Conservation (phyloP, 2,888 invertebrate species). For the Chymomyza procnemis region DNA sequence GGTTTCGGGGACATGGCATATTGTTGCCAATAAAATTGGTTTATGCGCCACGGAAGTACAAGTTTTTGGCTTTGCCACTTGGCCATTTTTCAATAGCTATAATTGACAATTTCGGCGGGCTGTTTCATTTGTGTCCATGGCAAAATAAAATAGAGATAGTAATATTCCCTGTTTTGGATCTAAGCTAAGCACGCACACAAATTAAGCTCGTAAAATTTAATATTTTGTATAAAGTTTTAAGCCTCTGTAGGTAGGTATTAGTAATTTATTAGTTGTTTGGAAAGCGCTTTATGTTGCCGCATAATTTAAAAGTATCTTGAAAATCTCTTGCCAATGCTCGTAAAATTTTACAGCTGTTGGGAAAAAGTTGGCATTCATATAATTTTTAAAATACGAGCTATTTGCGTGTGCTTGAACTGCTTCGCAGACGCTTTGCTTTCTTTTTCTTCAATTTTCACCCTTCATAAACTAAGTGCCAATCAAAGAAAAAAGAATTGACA, state of each 20-base stretch:
- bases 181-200: constrained; percentile 67
- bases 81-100: constrained; percentile 72
- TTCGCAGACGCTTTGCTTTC: constrained; percentile 1
- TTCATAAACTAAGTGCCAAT: constrained; percentile 59
- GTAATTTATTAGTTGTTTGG: constrained; percentile 59
- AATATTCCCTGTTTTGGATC: not conserved
- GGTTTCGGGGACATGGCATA: not conserved
- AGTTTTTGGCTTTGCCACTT: constrained; percentile 39
- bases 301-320: constrained; percentile 44
- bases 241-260: constrained; percentile 40
- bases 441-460: constrained; percentile 60
- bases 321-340: constrained; percentile 12
- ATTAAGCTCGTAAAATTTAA: constrained; percentile 73
- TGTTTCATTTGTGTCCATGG: constrained; percentile 43
- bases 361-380: constrained; percentile 13
- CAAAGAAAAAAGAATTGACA: constrained; percentile 61
- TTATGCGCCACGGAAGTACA: constrained; percentile 45
- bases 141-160: constrained; percentile 24
- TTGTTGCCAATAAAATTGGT: constrained; percentile 67
- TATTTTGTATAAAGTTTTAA: constrained; percentile 51
- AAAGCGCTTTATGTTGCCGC: constrained; percentile 13
- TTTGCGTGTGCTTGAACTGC: not conserved
- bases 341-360: constrained; percentile 58
- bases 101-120: constrained; percentile 59
- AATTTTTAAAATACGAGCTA: constrained; percentile 2